These are phyloP conservation scores for Brachypterus glaber DNA, from an alignment of 2,888 invertebrate genomes.

Conservation along the genomic window DNA sequence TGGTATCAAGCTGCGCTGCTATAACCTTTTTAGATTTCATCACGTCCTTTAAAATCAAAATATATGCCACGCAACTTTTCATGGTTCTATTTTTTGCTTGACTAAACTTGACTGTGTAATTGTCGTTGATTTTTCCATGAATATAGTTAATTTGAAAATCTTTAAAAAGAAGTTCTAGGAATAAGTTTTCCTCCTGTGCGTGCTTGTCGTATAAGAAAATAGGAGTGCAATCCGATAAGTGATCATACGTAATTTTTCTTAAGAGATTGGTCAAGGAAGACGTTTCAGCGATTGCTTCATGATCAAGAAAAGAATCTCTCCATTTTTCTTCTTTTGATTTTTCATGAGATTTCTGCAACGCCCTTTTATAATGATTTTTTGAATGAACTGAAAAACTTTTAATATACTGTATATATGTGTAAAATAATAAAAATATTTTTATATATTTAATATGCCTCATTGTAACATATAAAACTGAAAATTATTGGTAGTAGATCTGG, in stretches of 20 bases:
- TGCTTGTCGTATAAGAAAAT: slow-evolving; percentile 57
- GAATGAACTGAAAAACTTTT: neutral
- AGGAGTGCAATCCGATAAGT: slow-evolving; percentile 56
- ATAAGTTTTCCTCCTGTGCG: slow-evolving; percentile 47
- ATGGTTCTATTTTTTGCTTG: slow-evolving; percentile 37
- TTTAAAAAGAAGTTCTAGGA: slow-evolving; percentile 51
- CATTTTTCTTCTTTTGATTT: slow-evolving; percentile 35
- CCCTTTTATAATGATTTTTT: slow-evolving; percentile 24
- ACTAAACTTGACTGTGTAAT: slow-evolving; percentile 42
- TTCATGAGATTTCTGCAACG: slow-evolving; percentile 38
- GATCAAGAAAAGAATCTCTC: slow-evolving; percentile 32
- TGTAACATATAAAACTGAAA: too few relatives aligned
- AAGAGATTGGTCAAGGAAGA: slow-evolving; percentile 53
- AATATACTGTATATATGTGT: neutral
- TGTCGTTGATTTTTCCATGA: slow-evolving; percentile 52
- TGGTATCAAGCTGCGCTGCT: slow-evolving; percentile 52
- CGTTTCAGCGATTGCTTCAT: slow-evolving; percentile 40
- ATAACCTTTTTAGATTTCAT: slow-evolving; percentile 49
- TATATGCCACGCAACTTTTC: slow-evolving; percentile 51
- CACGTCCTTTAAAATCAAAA: slow-evolving; percentile 59
- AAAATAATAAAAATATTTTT: too few relatives aligned
- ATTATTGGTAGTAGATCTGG: too few relatives aligned
- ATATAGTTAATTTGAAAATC: slow-evolving; percentile 48
- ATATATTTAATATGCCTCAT: too few relatives aligned
- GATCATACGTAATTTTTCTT: slow-evolving; percentile 48